Evolutionary conservation across 2,888 invertebrate species (phyloP).

Genomic region (Sepioteuthis lessoniana): DNA sequence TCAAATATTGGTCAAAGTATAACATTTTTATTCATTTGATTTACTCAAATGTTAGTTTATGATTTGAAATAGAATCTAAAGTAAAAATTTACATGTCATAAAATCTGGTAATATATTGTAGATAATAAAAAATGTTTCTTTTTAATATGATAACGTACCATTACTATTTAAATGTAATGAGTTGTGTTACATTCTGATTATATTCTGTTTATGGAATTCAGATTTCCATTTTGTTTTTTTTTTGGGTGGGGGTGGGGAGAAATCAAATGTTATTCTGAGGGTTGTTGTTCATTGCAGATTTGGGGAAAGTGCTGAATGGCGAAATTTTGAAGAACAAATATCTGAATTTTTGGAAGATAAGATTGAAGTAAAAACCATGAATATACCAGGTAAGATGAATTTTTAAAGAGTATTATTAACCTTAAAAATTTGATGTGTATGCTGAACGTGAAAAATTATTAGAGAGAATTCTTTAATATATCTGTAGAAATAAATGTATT

Average conservation of each 20-base stretch:
- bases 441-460: too few relatives aligned
- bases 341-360: conserved; percentile 44
- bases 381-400: conserved; percentile 38
- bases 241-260: too few relatives aligned
- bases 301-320: conserved; percentile 21
- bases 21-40: too few relatives aligned
- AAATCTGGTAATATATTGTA: not conserved
- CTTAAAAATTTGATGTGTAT: too few relatives aligned
- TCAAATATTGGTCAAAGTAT: too few relatives aligned
- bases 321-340: conserved; percentile 40
- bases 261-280: not conserved
- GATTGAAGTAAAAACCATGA: conserved; percentile 42
- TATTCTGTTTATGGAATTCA: not conserved
- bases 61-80: not conserved
- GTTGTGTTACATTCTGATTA: not conserved
- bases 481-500: too few relatives aligned
- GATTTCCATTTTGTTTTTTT: not conserved
- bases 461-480: too few relatives aligned
- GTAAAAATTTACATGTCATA: not conserved
- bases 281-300: not conserved
- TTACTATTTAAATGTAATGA: not conserved
- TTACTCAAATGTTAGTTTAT: not conserved
- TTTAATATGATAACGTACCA: too few relatives aligned
- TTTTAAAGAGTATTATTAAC: not conserved
- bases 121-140: too few relatives aligned